These are phyloP conservation scores for Calliphora vicina DNA, from an alignment of 1,140 invertebrate genomes.

Conservation along the genomic window DNA sequence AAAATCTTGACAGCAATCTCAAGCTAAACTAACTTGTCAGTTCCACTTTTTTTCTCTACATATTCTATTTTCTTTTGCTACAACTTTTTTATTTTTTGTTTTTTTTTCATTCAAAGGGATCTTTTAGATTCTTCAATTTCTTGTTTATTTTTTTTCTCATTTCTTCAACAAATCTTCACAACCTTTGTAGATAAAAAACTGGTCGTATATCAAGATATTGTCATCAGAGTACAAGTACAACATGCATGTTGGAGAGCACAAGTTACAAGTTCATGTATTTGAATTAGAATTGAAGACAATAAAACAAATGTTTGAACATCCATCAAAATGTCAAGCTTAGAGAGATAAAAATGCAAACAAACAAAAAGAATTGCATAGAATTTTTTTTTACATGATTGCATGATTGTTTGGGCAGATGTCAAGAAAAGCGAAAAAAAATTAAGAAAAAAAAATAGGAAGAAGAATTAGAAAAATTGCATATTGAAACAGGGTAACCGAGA, in stretches of 20 bases:
- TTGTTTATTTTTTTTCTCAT: not conserved
- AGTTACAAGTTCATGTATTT: not conserved
- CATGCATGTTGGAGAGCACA: not conserved
- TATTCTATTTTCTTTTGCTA: not conserved
- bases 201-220: constrained; percentile 2
- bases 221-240: not conserved
- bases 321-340: constrained; percentile 5
- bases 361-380: not conserved
- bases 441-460: not conserved
- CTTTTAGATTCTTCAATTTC: not conserved
- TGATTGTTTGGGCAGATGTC: not conserved
- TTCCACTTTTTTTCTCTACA: not conserved
- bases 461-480: not conserved
- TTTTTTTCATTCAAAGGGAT: not conserved
- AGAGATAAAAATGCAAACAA: not conserved
- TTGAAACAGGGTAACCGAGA: too few relatives aligned
- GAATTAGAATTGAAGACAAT: not conserved
- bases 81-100: not conserved
- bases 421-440: not conserved
- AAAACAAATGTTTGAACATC: constrained; percentile 14
- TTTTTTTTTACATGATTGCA: not conserved
- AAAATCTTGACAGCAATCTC: not conserved
- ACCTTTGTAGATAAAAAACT: not conserved
- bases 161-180: not conserved
- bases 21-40: not conserved